phyloP scores from a whole-genome alignment of 2,797 vertebrate species.

The Microctenopoma steveboyesi region DNA sequence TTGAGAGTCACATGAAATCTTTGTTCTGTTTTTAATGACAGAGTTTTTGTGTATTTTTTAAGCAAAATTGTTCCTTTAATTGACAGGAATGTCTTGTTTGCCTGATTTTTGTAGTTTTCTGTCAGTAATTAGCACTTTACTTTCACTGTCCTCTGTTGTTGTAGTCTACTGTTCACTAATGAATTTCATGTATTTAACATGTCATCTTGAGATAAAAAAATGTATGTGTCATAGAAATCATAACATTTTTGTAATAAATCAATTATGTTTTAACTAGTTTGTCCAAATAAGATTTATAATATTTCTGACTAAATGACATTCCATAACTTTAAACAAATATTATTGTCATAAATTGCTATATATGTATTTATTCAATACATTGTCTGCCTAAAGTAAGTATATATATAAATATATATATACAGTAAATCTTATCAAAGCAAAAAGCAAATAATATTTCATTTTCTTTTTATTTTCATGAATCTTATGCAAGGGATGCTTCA shows the following conservation, averaged over 20 bases:
- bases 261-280: neutral
- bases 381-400: neutral
- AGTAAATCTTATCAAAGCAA: too few species aligned
- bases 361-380: neutral
- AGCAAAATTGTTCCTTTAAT: conserved; percentile 3
- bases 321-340: neutral
- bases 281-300: neutral
- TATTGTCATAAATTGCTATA: neutral
- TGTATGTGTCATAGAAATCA: neutral
- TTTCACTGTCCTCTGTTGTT: neutral
- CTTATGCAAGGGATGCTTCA: neutral
- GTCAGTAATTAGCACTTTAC: conserved; percentile 3
- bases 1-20: conserved; percentile 51
- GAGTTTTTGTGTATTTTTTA: conserved; percentile 11
- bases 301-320: neutral
- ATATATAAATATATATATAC: neutral
- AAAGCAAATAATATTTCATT: too few species aligned
- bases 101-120: conserved; percentile 5
- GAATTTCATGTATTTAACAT: neutral
- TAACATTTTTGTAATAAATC: neutral
- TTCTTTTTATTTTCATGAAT: neutral
- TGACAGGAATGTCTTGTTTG: conserved; percentile 9
- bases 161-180: neutral
- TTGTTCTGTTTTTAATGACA: conserved; percentile 30
- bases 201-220: neutral